These are phyloP conservation scores for Lepidotrigona ventralis DNA, from an alignment of 1,140 invertebrate genomes.

Conservation along the genomic window DNA sequence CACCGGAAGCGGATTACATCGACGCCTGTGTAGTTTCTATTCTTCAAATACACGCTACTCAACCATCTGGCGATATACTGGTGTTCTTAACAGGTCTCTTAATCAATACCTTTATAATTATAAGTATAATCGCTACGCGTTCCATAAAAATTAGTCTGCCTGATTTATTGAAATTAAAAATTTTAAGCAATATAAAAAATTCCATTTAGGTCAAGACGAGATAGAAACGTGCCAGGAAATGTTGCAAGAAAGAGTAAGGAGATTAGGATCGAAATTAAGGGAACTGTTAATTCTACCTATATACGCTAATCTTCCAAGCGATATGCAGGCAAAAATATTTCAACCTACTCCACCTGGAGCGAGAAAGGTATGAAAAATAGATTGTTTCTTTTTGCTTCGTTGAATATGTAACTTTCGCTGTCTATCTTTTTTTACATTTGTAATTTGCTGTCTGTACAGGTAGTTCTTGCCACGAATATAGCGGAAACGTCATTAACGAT, in stretches of 20 bases:
- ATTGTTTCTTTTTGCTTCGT: not conserved
- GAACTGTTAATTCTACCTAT: conserved; percentile 97
- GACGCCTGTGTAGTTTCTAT: conserved; percentile 98
- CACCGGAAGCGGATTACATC: conserved; percentile 98
- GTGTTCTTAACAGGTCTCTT: conserved; percentile 96
- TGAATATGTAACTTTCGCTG: not conserved
- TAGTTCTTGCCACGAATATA: conserved; percentile 99
- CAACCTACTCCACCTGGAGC: conserved; percentile 96
- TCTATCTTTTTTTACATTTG: conserved; percentile 29
- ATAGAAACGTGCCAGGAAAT: conserved; percentile 98
- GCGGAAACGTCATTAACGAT: conserved; percentile 99
- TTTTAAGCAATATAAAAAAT: not conserved
- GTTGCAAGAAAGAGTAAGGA: conserved; percentile 92
- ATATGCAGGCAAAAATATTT: conserved; percentile 99
- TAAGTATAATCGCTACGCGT: not conserved
- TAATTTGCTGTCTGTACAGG: conserved; percentile 76
- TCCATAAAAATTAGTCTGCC: not conserved
- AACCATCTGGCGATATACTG: conserved; percentile 96
- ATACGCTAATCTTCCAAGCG: conserved; percentile 98
- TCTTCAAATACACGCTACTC: conserved; percentile 98
- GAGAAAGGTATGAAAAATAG: conserved; percentile 85
- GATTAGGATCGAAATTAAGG: conserved; percentile 94
- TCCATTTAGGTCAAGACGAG: conserved; percentile 86
- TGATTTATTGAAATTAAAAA: not conserved
- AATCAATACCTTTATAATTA: not conserved